Evolutionary conservation across 2,113 vertebrate genomes (phyloP).

Genomic region (Numida meleagris): DNA sequence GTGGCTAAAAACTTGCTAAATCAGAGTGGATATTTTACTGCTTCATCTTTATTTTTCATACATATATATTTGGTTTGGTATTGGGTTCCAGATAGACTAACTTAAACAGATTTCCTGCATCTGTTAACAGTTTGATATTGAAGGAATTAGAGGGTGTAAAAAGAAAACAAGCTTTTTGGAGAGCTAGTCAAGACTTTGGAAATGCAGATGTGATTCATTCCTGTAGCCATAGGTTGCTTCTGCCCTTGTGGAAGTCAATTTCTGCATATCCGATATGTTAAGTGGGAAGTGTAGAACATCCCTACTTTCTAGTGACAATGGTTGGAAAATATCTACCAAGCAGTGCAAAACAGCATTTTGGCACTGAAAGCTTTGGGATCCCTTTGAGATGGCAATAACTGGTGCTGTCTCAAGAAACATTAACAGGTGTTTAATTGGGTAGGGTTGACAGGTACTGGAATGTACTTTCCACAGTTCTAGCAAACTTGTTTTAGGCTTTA

Average conservation of each 20-base stretch:
- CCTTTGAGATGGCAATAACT: not conserved
- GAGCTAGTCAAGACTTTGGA: not conserved
- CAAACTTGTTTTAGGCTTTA: not conserved
- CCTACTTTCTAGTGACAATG: not conserved
- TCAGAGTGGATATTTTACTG: not conserved
- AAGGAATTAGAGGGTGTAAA: not conserved
- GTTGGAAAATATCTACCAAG: not conserved
- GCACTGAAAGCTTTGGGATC: not conserved
- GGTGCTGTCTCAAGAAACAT: not conserved
- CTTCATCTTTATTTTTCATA: slow-evolving; percentile 14
- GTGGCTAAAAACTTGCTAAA: not conserved
- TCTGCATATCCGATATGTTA: not conserved
- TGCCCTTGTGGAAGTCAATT: not conserved
- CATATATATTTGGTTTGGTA: not conserved
- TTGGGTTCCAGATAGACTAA: not conserved
- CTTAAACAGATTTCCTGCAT: not conserved
- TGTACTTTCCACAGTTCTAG: not conserved
- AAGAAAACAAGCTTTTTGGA: not conserved
- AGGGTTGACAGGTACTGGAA: not conserved
- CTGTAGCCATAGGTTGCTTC: not conserved
- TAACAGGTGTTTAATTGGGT: not conserved
- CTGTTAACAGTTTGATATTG: not conserved
- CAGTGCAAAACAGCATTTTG: not conserved
- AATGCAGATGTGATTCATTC: not conserved
- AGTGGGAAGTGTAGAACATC: not conserved